phyloP scores from a whole-genome alignment of 2,797 vertebrate species.

The Lepus townsendii region DNA sequence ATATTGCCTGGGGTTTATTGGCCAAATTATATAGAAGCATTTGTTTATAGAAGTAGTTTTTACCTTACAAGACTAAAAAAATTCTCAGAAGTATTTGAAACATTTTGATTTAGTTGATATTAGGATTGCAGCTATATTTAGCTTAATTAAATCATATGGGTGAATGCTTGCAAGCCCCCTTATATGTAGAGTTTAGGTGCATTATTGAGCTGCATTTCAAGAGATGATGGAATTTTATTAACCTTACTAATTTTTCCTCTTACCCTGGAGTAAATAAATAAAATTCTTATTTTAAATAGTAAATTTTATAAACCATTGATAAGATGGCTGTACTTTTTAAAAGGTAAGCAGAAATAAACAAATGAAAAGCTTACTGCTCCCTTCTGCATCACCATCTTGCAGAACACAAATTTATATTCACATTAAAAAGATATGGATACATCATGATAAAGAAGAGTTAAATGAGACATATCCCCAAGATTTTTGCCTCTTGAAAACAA shows the following conservation, averaged over 20 bases:
- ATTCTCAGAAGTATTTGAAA: constrained; percentile 21
- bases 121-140: not conserved
- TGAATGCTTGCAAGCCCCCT: not conserved
- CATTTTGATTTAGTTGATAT: not conserved
- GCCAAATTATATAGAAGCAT: not conserved
- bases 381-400: constrained; percentile 58
- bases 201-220: not conserved
- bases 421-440: constrained; percentile 81
- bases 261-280: constrained; percentile 62
- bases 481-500: too few relatives aligned
- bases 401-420: constrained; percentile 78
- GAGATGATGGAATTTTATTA: constrained; percentile 54
- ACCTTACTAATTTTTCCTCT: not conserved
- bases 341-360: constrained; percentile 26
- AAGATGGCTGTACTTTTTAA: constrained; percentile 60
- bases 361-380: constrained; percentile 71
- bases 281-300: not conserved
- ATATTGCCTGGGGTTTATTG: constrained; percentile 27
- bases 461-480: constrained; percentile 74
- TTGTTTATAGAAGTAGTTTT: not conserved
- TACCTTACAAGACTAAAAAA: not conserved
- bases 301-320: constrained; percentile 23
- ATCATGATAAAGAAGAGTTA: constrained; percentile 84
- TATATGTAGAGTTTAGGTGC: constrained; percentile 26
- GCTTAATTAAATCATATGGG: not conserved